These are phyloP conservation scores for Penaeus japonicus DNA, from an alignment of 1,140 invertebrate genomes.

Conservation along the genomic window DNA sequence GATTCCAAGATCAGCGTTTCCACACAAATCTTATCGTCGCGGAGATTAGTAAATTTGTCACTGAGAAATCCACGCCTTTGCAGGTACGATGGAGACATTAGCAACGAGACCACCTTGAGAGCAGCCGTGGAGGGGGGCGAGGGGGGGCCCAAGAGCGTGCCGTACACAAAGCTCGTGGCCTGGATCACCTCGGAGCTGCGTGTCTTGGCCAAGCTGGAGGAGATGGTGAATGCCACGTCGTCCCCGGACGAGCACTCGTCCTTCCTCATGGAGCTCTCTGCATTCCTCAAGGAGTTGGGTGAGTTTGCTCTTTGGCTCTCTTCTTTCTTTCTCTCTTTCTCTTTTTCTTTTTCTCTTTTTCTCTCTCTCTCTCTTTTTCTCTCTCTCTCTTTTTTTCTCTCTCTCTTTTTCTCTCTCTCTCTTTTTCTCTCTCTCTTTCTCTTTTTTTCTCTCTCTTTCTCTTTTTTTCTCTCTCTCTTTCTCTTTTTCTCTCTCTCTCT, in stretches of 20 bases:
- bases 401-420: too few relatives aligned
- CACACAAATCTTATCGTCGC: too few relatives aligned
- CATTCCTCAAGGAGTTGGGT: slow-evolving; percentile 36
- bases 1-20: too few relatives aligned
- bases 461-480: too few relatives aligned
- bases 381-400: too few relatives aligned
- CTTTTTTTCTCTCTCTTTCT: neutral
- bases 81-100: slow-evolving; percentile 40
- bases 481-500: too few relatives aligned
- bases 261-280: slow-evolving; percentile 44
- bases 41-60: too few relatives aligned
- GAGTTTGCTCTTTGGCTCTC: neutral
- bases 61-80: too few relatives aligned
- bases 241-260: slow-evolving; percentile 35
- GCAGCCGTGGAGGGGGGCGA: slow-evolving; percentile 8
- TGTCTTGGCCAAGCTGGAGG: slow-evolving; percentile 20
- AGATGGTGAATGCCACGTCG: slow-evolving; percentile 38
- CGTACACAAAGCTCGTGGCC: slow-evolving; percentile 33
- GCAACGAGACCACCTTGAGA: slow-evolving; percentile 6
- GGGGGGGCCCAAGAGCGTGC: neutral
- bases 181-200: slow-evolving; percentile 34
- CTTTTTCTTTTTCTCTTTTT: too few relatives aligned
- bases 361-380: too few relatives aligned
- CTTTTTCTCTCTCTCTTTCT: too few relatives aligned
- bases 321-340: neutral